phyloP scores from a whole-genome alignment of 1,140 invertebrate genomes.

The Leptinotarsa defecta region DNA sequence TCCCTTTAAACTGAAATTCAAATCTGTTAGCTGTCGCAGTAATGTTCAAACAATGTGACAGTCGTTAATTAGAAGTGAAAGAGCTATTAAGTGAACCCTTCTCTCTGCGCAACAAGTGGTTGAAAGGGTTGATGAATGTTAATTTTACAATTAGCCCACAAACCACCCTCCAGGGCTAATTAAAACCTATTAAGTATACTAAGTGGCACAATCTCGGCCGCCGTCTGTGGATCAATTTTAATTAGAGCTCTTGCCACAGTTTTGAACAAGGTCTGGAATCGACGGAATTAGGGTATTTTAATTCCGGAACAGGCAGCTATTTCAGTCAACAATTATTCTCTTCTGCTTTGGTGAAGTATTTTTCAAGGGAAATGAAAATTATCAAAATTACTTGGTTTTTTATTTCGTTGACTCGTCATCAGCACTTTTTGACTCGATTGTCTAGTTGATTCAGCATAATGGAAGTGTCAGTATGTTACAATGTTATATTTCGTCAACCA shows the following conservation, averaged over 20 bases:
- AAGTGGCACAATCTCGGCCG: constrained; percentile 29
- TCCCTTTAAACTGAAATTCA: constrained; percentile 27
- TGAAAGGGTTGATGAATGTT: constrained; percentile 32
- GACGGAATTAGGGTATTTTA: constrained; percentile 27
- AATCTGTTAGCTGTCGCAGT: constrained; percentile 23
- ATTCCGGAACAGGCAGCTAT: neutral
- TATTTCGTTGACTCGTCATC: too few relatives aligned
- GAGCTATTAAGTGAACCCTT: constrained; percentile 34
- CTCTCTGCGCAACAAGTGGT: constrained; percentile 33
- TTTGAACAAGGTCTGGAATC: constrained; percentile 19
- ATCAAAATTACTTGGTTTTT: too few relatives aligned
- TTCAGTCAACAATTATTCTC: neutral
- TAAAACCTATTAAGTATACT: constrained; percentile 30
- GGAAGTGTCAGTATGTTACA: too few relatives aligned
- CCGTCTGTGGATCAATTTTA: constrained; percentile 25
- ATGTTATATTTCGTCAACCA: too few relatives aligned
- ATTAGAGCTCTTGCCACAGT: constrained; percentile 24
- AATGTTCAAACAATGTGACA: constrained; percentile 32
- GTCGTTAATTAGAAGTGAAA: constrained; percentile 34
- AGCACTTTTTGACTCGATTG: too few relatives aligned
- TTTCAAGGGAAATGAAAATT: too few relatives aligned
- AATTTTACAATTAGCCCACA: constrained; percentile 35
- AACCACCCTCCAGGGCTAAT: constrained; percentile 28
- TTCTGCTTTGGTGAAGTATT: neutral
- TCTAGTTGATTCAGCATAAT: too few relatives aligned